A percentile compares a stretch with the other conserved stretches of the same genome.
Evolutionary conservation across 2,797 vertebrate species (phyloP).

Genomic region (Jordanella pulchra): DNA sequence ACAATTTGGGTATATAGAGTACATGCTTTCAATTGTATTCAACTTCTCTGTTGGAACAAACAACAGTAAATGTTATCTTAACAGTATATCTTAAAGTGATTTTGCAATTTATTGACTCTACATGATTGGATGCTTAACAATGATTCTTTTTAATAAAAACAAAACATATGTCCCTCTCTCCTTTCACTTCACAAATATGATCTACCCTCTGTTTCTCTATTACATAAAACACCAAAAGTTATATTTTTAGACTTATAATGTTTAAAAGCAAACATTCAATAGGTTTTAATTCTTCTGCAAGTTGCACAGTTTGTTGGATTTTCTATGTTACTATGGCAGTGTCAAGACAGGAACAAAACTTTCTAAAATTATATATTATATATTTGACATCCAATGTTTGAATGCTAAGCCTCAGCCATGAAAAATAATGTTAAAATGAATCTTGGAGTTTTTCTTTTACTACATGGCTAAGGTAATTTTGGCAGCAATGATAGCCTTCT

Average conservation of each 20-base stretch:
- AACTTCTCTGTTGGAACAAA: too few species aligned
- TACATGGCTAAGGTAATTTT: neutral
- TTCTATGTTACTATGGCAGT: neutral
- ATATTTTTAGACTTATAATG: neutral
- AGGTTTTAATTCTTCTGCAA: neutral
- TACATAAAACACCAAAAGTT: neutral
- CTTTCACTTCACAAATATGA: neutral
- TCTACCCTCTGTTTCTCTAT: neutral
- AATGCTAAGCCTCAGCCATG: neutral
- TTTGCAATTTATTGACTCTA: neutral
- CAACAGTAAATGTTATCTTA: too few species aligned
- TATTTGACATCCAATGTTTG: neutral
- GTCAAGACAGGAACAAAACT: neutral
- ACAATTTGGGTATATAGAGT: too few species aligned
- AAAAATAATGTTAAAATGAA: neutral
- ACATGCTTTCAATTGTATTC: too few species aligned
- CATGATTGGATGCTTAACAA: neutral
- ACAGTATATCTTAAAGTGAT: neutral
- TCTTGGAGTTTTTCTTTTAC: neutral
- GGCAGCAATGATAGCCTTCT: neutral
- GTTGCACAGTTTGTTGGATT: neutral
- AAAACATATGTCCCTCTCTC: neutral
- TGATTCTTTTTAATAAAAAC: neutral
- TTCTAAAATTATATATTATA: neutral
- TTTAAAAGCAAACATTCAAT: neutral